phyloP scores from a whole-genome alignment of 2,888 invertebrate genomes.

The Yponomeuta plumbellus region DNA sequence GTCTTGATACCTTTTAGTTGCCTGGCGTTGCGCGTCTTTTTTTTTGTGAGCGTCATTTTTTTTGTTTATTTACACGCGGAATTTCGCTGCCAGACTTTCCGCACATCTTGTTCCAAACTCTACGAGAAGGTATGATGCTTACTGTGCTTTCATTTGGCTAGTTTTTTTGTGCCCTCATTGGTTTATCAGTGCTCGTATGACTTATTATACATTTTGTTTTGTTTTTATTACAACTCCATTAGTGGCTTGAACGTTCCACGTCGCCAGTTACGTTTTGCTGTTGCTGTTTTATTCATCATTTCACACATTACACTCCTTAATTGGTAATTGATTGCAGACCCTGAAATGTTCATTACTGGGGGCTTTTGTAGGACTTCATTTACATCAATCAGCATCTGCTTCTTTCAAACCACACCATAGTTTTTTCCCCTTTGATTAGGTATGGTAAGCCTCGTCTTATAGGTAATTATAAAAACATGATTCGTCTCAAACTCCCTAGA shows the following conservation, averaged over 20 bases:
- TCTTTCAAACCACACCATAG: too few species aligned
- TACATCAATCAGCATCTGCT: not conserved
- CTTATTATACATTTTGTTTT: slow-evolving; percentile 28
- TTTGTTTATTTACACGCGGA: not conserved
- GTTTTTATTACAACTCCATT: slow-evolving; percentile 14
- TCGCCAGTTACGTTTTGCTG: not conserved
- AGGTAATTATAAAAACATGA: too few species aligned
- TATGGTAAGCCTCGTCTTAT: too few species aligned
- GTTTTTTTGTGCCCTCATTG: not conserved
- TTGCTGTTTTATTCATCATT: not conserved
- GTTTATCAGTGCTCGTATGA: not conserved
- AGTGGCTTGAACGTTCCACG: not conserved
- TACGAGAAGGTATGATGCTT: not conserved
- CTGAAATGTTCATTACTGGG: not conserved
- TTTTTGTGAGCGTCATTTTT: not conserved
- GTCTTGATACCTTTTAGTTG: not conserved
- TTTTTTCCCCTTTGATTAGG: too few species aligned
- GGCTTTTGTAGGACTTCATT: not conserved
- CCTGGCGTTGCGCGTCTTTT: not conserved
- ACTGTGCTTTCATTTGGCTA: not conserved
- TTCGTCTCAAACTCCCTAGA: too few species aligned
- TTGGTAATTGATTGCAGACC: not conserved
- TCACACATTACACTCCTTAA: not conserved
- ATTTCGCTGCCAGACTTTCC: not conserved
- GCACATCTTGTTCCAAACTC: not conserved